Conservation (phyloP, 2,113 vertebrate genomes). For the Leuciscus idus region DNA sequence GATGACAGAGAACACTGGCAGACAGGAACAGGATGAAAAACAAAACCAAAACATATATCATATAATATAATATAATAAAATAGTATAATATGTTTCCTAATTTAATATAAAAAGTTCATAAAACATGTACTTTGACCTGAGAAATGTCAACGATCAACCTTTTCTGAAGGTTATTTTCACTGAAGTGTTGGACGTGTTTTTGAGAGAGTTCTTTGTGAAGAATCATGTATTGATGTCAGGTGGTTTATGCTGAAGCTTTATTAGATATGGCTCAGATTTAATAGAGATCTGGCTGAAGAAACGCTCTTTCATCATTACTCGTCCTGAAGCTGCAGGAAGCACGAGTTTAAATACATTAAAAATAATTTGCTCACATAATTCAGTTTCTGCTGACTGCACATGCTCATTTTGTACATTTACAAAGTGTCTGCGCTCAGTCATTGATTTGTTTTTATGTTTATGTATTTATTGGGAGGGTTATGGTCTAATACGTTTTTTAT, state of each 20-base stretch:
- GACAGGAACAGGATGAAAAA: too few relatives aligned
- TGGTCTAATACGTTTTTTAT: too few relatives aligned
- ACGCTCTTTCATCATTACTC: not conserved
- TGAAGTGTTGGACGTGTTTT: not conserved
- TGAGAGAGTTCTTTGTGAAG: not conserved
- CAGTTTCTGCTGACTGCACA: not conserved
- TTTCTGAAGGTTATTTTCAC: not conserved
- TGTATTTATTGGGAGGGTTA: not conserved
- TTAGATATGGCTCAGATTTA: constrained; percentile 1
- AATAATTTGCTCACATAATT: constrained; percentile 3
- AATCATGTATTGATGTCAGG: not conserved
- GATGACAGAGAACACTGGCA: too few relatives aligned
- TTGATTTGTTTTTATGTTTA: too few relatives aligned
- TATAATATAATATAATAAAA: too few relatives aligned
- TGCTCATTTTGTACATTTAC: not conserved
- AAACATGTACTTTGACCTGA: too few relatives aligned
- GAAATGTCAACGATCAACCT: too few relatives aligned
- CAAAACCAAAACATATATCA: too few relatives aligned
- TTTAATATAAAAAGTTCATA: too few relatives aligned
- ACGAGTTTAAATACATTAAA: not conserved
- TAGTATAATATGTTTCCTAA: too few relatives aligned
- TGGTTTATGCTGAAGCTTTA: not conserved
- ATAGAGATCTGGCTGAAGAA: not conserved
- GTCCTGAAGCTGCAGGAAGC: not conserved
- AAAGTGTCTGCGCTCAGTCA: not conserved